Conservation (phyloP, 1,140 invertebrate species). For the Saccostrea echinata region DNA sequence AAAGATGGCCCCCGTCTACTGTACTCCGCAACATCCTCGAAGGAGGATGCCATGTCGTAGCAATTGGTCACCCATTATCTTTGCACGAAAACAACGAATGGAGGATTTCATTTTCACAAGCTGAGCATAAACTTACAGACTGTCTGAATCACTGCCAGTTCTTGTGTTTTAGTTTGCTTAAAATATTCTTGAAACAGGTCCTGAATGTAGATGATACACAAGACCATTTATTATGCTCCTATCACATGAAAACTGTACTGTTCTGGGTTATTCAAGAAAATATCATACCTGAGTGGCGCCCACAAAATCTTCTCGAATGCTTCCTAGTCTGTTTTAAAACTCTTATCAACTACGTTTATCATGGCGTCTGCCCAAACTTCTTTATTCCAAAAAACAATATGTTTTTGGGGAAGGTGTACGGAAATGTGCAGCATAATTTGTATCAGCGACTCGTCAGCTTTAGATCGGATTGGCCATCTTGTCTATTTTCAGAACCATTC, state of each 20-base stretch:
- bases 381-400: too few species aligned
- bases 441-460: background rate
- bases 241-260: background rate
- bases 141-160: background rate
- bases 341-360: background rate
- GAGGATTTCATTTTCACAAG: too few species aligned
- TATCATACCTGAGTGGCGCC: background rate
- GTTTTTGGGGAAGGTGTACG: background rate
- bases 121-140: too few species aligned
- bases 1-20: background rate
- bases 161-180: background rate
- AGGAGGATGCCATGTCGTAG: background rate
- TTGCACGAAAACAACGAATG: background rate
- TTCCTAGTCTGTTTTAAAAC: background rate
- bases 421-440: background rate
- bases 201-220: background rate
- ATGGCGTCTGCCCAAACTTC: background rate
- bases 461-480: background rate
- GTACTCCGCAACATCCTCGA: background rate
- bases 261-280: background rate
- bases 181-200: background rate
- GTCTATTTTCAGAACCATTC: too few species aligned
- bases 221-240: too few species aligned
- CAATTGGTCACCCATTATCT: background rate
- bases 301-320: background rate